Percentiles rank a stretch among this genome's conserved stretches.
These are phyloP conservation scores for Arge pagana DNA, from an alignment of 2,888 invertebrate genomes.

Conservation along the genomic window DNA sequence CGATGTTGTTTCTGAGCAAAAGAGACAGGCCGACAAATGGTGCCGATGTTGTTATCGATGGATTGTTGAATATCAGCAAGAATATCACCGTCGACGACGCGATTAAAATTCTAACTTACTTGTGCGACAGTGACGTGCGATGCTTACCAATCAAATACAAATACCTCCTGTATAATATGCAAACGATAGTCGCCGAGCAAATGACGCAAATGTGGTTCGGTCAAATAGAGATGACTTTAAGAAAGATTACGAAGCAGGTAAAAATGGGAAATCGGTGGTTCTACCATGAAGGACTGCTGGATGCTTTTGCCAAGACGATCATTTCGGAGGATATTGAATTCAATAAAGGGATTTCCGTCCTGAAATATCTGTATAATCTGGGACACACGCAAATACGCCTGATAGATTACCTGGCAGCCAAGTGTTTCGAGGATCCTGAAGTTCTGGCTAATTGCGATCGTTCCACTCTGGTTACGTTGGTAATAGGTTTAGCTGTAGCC, in stretches of 20 bases:
- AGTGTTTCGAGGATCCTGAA: conserved; percentile 57
- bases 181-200: conserved; percentile 59
- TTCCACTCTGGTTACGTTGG: conserved; percentile 59
- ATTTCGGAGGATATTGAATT: conserved; percentile 35
- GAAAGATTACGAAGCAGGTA: conserved; percentile 58
- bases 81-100: conserved; percentile 58
- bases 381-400: conserved; percentile 65
- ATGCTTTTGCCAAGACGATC: conserved; percentile 59
- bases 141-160: conserved; percentile 57
- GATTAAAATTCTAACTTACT: conserved; percentile 63
- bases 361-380: conserved; percentile 38
- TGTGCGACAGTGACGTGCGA: conserved; percentile 62
- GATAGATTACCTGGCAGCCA: conserved; percentile 64
- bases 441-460: conserved; percentile 56
- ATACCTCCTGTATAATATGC: conserved; percentile 62
- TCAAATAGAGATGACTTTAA: conserved; percentile 61
- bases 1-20: conserved; percentile 58
- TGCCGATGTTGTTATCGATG: conserved; percentile 16
- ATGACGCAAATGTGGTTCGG: conserved; percentile 58
- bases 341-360: conserved; percentile 22
- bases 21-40: conserved; percentile 21
- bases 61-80: conserved; percentile 3
- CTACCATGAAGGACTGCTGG: conserved; percentile 67
- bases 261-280: conserved; percentile 56
- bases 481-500: conserved; percentile 64